Evolutionary conservation across 1,140 invertebrate species (phyloP).

Genomic region (Sminthurides bifidus): DNA sequence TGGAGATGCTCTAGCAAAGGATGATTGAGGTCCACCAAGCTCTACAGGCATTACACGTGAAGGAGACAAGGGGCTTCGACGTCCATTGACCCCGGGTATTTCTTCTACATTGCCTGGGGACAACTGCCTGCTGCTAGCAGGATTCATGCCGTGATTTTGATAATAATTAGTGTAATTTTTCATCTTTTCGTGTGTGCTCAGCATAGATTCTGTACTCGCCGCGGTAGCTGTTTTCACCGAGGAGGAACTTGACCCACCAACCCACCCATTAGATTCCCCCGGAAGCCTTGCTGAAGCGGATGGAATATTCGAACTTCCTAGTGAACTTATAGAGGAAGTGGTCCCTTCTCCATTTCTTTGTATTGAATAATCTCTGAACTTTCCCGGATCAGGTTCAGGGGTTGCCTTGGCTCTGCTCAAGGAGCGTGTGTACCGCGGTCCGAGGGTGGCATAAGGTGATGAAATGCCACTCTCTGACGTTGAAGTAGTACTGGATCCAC

Average conservation of each 20-base stretch:
- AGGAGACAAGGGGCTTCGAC: too few relatives aligned
- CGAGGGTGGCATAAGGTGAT: background rate
- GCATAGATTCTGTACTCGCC: background rate
- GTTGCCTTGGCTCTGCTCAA: background rate
- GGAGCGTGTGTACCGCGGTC: background rate
- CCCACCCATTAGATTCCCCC: constrained; percentile 16
- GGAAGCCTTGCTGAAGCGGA: too few relatives aligned
- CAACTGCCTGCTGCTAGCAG: background rate
- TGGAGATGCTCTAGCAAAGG: too few relatives aligned
- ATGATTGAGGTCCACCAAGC: too few relatives aligned
- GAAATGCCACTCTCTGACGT: background rate
- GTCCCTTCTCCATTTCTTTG: too few relatives aligned
- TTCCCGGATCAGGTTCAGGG: background rate
- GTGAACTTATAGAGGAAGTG: too few relatives aligned
- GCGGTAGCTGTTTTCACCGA: constrained; percentile 6
- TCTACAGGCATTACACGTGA: too few relatives aligned
- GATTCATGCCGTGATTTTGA: constrained; percentile 8
- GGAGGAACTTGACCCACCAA: constrained; percentile 14
- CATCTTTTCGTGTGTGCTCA: constrained; percentile 26
- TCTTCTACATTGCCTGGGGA: too few relatives aligned
- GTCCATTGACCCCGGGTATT: too few relatives aligned
- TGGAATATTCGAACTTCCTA: too few relatives aligned
- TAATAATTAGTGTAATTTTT: constrained; percentile 27
- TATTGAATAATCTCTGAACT: background rate
- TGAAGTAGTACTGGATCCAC: too few relatives aligned